A percentile compares a stretch with the other conserved stretches of the same genome.
Conservation (phyloP, 2,797 vertebrate species). For the Mareca strepera region DNA sequence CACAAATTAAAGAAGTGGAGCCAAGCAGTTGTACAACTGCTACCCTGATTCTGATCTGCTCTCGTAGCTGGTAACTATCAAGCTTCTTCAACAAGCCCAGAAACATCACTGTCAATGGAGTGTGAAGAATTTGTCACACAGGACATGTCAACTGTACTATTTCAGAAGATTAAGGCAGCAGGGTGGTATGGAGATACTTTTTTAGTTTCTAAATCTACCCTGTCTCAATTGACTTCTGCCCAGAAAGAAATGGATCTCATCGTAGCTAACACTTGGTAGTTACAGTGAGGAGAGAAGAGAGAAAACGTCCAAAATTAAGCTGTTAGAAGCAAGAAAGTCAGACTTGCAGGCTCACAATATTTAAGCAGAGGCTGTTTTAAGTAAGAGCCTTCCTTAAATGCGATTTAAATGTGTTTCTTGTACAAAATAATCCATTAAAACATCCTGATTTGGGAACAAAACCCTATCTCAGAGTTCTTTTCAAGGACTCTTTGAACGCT, state of each 20-base stretch:
- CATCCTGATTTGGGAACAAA: background rate
- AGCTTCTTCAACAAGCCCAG: background rate
- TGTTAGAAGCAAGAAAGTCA: background rate
- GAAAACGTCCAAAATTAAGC: background rate
- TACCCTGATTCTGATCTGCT: background rate
- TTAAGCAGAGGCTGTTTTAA: background rate
- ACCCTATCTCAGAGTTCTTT: background rate
- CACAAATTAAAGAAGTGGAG: background rate
- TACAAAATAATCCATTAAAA: background rate
- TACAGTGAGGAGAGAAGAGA: background rate
- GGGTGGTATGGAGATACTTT: background rate
- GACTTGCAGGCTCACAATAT: background rate
- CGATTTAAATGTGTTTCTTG: background rate
- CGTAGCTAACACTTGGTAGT: background rate
- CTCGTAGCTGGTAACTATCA: background rate
- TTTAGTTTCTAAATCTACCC: background rate
- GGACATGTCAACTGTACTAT: background rate
- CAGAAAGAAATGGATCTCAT: background rate
- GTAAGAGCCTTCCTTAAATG: background rate
- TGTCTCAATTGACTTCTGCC: background rate
- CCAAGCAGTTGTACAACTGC: background rate
- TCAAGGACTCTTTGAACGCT: background rate
- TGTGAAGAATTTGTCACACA: background rate
- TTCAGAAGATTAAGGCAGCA: background rate
- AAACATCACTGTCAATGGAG: background rate